A percentile compares a stretch with the other conserved stretches of the same genome.
These are phyloP conservation scores for Tylochromis polylepis DNA, from an alignment of 2,113 vertebrate species.

Conservation along the genomic window DNA sequence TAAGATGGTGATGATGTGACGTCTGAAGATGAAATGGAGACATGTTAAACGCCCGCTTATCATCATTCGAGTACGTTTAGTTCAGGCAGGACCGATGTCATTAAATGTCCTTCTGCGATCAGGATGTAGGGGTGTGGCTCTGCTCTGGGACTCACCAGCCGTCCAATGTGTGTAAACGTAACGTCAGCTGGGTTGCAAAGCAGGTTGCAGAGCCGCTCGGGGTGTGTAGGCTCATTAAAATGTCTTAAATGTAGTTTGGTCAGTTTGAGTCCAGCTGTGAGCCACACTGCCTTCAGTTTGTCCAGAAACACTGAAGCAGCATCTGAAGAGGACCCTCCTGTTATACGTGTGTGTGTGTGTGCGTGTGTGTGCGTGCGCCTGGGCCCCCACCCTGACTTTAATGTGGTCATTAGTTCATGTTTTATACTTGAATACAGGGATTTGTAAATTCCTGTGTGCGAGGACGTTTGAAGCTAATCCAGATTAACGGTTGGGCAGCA, in stretches of 20 bases:
- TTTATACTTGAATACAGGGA: too few relatives aligned
- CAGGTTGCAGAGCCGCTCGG: neutral
- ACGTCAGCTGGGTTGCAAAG: neutral
- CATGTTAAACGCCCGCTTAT: neutral
- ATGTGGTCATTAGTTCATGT: too few relatives aligned
- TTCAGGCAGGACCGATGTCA: neutral
- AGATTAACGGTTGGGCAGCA: constrained; percentile 2
- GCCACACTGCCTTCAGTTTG: too few relatives aligned
- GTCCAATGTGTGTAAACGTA: neutral
- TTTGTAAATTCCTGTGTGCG: neutral
- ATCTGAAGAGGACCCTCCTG: too few relatives aligned
- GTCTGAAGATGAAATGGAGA: too few relatives aligned
- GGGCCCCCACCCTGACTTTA: too few relatives aligned
- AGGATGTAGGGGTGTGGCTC: neutral
- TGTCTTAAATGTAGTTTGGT: too few relatives aligned
- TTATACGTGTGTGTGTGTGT: too few relatives aligned
- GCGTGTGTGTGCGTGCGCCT: neutral
- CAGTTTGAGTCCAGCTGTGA: too few relatives aligned
- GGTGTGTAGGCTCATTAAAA: neutral
- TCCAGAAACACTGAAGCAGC: too few relatives aligned
- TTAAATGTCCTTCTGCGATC: too few relatives aligned
- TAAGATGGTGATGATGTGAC: too few relatives aligned
- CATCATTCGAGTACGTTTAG: neutral
- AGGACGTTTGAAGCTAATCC: constrained; percentile 20
- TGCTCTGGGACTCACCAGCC: neutral